A percentile compares a stretch with the other conserved stretches of the same genome.
phyloP scores from a whole-genome alignment of 2,888 invertebrate genomes.

The Chrysolina oricalcia region DNA sequence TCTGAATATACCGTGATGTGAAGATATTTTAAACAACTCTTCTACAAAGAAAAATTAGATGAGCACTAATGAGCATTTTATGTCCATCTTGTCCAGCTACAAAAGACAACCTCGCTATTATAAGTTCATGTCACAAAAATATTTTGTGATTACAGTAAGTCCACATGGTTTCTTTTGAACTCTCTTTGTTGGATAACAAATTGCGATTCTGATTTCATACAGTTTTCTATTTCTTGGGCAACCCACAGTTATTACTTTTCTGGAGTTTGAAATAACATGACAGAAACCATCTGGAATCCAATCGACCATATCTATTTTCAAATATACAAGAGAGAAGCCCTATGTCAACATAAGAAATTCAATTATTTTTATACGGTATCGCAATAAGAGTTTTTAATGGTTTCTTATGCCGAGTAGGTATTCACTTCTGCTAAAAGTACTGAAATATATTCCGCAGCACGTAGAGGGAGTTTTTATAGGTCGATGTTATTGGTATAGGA shows the following conservation, averaged over 20 bases:
- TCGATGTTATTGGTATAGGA: conserved; percentile 21
- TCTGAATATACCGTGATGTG: too few relatives aligned
- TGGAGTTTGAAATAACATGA: not conserved
- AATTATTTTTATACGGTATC: conserved; percentile 27
- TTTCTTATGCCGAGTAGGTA: not conserved
- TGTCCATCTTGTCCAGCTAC: not conserved
- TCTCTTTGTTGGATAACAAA: too few relatives aligned
- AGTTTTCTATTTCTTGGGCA: not conserved
- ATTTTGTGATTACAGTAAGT: not conserved
- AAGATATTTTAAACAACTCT: too few relatives aligned
- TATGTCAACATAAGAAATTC: conserved; percentile 24
- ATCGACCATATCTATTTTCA: not conserved
- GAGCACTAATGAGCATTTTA: not conserved
- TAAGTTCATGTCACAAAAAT: not conserved
- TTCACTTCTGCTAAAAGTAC: conserved; percentile 7
- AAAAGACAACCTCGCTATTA: not conserved
- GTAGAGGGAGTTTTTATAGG: conserved; percentile 5
- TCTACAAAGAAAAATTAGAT: too few relatives aligned
- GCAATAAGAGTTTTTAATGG: conserved; percentile 24
- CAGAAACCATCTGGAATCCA: not conserved
- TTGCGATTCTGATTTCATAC: not conserved
- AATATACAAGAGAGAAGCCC: not conserved
- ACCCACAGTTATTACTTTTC: not conserved
- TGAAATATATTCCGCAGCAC: conserved; percentile 29
- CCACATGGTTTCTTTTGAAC: not conserved